These are phyloP conservation scores for Phallusia fumigata DNA, from an alignment of 23 tunicate species.

Conservation along the genomic window DNA sequence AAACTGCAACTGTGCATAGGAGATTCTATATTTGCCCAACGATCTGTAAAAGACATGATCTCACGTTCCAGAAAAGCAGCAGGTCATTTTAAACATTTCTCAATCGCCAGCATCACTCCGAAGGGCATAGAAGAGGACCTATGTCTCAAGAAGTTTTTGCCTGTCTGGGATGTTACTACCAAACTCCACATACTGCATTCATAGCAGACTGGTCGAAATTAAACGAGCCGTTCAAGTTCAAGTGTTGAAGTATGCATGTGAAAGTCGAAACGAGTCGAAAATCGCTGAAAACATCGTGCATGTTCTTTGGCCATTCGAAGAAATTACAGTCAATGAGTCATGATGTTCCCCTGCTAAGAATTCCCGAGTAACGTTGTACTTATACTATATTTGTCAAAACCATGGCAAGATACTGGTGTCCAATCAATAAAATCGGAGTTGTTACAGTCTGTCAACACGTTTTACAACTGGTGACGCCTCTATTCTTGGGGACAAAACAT, in stretches of 20 bases:
- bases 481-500: neutral
- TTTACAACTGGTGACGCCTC: too few relatives aligned
- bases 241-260: too few relatives aligned
- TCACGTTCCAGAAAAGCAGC: conserved; percentile 25
- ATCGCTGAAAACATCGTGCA: neutral
- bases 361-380: neutral
- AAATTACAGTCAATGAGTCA: neutral
- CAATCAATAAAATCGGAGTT: neutral
- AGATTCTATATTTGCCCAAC: too few relatives aligned
- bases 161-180: conserved; percentile 24
- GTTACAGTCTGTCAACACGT: neutral
- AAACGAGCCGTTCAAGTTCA: conserved; percentile 1
- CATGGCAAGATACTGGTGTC: neutral
- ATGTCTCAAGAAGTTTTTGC: conserved; percentile 18
- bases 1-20: too few relatives aligned
- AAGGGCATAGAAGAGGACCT: conserved; percentile 27
- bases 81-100: conserved; percentile 34
- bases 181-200: neutral
- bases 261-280: neutral
- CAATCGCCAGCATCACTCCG: neutral
- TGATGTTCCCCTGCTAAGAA: neutral
- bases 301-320: neutral
- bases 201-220: neutral
- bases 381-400: neutral
- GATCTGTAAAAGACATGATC: conserved; percentile 16